Percentiles rank a stretch among this genome's conserved stretches.
Conservation (phyloP, 35 echinoderm and acorn worm genomes). For the Ophiothrix spiculata region DNA sequence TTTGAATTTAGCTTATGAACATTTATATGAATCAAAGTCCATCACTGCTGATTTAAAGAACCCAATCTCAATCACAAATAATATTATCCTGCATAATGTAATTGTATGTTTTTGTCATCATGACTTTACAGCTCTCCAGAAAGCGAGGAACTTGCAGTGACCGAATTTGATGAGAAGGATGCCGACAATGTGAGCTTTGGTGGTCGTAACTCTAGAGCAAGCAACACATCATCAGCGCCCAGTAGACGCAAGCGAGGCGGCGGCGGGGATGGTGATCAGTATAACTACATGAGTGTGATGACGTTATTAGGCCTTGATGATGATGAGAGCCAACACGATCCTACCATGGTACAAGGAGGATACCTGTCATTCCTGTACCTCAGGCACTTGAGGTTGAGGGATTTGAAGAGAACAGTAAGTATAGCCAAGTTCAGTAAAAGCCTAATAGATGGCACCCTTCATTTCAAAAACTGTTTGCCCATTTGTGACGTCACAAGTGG, state of each 20-base stretch:
- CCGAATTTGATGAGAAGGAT: constrained; percentile 97
- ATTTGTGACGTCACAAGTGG: no score
- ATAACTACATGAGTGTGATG: constrained; percentile 71
- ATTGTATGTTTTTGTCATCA: not conserved
- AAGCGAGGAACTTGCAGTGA: constrained; percentile 69
- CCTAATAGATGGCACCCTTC: not conserved
- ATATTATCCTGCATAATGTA: no score
- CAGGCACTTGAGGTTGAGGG: constrained; percentile 86
- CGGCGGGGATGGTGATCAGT: constrained; percentile 55
- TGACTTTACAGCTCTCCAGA: constrained; percentile 36
- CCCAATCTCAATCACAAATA: no score
- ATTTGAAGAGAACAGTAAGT: constrained; percentile 90
- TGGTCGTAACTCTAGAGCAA: constrained; percentile 46
- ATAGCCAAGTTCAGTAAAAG: not conserved
- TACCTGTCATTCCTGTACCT: constrained; percentile 82
- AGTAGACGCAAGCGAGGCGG: constrained; percentile 28
- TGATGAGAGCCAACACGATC: constrained; percentile 70
- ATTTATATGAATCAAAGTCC: no score
- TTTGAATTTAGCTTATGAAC: no score
- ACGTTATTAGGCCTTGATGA: constrained; percentile 93
- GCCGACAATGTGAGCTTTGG: constrained; percentile 79
- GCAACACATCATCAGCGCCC: constrained; percentile 26
- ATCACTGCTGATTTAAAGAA: no score
- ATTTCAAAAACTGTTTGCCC: no score
- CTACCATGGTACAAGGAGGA: constrained; percentile 91